A percentile compares a stretch with the other conserved stretches of the same genome.
phyloP scores from a whole-genome alignment of 2,113 vertebrate species.

The Carettochelys insculpta region DNA sequence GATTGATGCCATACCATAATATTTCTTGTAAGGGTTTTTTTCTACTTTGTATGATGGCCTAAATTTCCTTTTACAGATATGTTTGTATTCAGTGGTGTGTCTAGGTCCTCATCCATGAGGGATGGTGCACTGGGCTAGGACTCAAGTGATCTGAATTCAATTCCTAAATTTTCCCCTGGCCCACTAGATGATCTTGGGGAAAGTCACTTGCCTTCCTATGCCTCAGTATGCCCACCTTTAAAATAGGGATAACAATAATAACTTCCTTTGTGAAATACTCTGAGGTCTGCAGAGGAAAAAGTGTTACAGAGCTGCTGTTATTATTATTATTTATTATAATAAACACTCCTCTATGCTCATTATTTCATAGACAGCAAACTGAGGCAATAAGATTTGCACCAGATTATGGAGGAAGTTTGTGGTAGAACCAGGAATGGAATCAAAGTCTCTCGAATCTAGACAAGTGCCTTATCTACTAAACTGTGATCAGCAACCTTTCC shows the following conservation, averaged over 20 bases:
- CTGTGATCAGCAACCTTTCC: no score
- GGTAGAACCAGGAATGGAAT: not conserved
- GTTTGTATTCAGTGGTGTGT: no score
- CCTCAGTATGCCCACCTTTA: not conserved
- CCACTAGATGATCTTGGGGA: not conserved
- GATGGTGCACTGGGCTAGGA: not conserved
- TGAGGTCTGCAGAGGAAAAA: not conserved
- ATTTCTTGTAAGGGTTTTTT: not conserved
- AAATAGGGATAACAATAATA: not conserved
- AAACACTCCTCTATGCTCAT: not conserved
- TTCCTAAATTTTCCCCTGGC: not conserved
- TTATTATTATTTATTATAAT: not conserved
- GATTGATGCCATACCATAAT: not conserved
- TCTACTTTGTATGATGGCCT: not conserved
- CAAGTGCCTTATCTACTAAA: not conserved
- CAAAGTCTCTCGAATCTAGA: not conserved
- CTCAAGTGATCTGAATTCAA: not conserved
- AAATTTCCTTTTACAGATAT: not conserved
- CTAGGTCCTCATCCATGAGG: not conserved
- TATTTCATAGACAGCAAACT: not conserved
- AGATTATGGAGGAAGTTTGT: not conserved
- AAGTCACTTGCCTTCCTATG: not conserved
- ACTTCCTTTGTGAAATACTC: not conserved
- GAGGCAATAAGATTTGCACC: not conserved
- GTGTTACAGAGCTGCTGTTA: not conserved